These are phyloP conservation scores for Anoplopoma fimbria DNA, from an alignment of 2,113 vertebrate genomes.

Conservation along the genomic window DNA sequence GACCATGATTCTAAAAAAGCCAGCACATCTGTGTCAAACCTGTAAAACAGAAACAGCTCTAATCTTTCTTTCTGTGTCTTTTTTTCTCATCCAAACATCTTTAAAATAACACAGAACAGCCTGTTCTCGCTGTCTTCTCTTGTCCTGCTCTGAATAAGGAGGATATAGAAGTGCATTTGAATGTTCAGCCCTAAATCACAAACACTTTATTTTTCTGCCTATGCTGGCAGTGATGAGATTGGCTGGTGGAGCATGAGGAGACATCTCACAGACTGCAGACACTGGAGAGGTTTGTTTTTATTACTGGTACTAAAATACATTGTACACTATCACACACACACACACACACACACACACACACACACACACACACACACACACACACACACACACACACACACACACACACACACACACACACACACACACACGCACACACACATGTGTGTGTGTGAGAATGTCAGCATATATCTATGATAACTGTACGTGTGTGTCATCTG, in stretches of 20 bases:
- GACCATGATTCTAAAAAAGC: slow-evolving; percentile 4
- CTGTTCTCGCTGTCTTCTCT: slow-evolving; percentile 14
- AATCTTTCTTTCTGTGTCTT: slow-evolving; percentile 11
- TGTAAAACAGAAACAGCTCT: slow-evolving; percentile 2
- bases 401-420: not conserved
- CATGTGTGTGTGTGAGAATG: too few species aligned
- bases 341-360: not conserved
- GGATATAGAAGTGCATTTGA: slow-evolving; percentile 19
- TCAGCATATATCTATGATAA: not conserved
- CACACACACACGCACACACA: not conserved
- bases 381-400: not conserved
- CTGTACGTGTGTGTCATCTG: not conserved
- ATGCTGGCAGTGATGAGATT: slow-evolving; percentile 2
- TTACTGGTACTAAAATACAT: slow-evolving; percentile 22
- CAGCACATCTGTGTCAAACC: not conserved
- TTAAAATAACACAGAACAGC: slow-evolving; percentile 27
- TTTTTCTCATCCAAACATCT: slow-evolving; percentile 6
- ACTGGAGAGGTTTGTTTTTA: slow-evolving; percentile 13
- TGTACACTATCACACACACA: not conserved
- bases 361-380: not conserved
- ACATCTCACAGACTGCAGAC: slow-evolving; percentile 23
- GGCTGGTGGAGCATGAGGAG: slow-evolving; percentile 13
- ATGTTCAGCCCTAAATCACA: too few species aligned
- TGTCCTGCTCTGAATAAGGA: slow-evolving; percentile 3
- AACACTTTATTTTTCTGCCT: not conserved